A percentile compares a stretch with the other conserved stretches of the same genome.
Evolutionary conservation across 2,888 invertebrate genomes (phyloP).

Genomic region (Epistrophella euchroma): DNA sequence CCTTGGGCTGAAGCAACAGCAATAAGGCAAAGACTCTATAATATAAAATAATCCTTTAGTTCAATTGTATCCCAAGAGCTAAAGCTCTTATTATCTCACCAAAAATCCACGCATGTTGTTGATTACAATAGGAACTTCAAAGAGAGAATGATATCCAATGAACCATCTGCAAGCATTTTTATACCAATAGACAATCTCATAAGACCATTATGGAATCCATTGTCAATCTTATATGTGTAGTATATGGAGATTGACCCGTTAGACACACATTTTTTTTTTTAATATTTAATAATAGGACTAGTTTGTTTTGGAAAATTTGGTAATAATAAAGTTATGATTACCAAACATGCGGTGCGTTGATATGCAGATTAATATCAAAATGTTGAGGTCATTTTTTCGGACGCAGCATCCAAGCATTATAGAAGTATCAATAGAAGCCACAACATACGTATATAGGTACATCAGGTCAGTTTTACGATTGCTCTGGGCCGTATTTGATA

Average conservation of each 20-base stretch:
- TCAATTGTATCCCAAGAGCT: neutral
- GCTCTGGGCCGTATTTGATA: neutral
- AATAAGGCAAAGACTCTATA: conserved; percentile 77
- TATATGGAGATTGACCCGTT: conserved; percentile 12
- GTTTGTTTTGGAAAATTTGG: conserved; percentile 52
- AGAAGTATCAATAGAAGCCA: neutral
- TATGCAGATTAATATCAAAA: conserved; percentile 51
- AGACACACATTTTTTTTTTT: conserved; percentile 12
- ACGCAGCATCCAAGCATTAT: neutral
- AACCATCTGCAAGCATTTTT: conserved; percentile 42
- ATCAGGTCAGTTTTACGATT: neutral
- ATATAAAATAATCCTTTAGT: conserved; percentile 11
- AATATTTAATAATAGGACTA: conserved; percentile 2
- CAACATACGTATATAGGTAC: neutral
- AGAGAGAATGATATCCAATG: conserved; percentile 57
- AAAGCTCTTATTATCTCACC: conserved; percentile 75
- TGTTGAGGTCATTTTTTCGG: conserved; percentile 36
- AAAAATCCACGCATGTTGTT: conserved; percentile 87
- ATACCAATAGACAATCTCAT: conserved; percentile 32
- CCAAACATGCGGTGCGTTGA: conserved; percentile 34
- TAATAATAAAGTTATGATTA: conserved; percentile 51
- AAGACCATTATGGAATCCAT: neutral
- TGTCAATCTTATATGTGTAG: conserved; percentile 18
- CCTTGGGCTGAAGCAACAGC: conserved; percentile 76
- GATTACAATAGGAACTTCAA: conserved; percentile 37